phyloP scores from a whole-genome alignment of 2,113 vertebrate genomes.

The Chiloscyllium plagiosum region DNA sequence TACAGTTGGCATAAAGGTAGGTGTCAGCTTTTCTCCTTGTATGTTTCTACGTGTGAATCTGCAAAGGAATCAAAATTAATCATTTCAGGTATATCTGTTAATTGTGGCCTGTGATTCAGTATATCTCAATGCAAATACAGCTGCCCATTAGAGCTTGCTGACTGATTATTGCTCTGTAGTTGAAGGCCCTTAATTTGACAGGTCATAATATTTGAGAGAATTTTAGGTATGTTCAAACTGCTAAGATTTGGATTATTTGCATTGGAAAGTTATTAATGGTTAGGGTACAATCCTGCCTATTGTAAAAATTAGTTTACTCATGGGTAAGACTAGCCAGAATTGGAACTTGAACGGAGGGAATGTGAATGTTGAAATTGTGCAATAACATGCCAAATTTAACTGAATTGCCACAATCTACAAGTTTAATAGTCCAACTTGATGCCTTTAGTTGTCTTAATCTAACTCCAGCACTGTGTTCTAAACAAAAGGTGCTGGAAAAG shows the following conservation, averaged over 20 bases:
- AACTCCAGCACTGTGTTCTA: background rate
- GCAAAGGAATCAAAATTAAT: background rate
- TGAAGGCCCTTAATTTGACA: background rate
- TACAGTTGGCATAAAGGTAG: constrained; percentile 96
- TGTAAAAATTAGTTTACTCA: background rate
- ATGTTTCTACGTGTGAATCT: background rate
- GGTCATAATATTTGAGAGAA: background rate
- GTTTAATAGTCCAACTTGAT: background rate
- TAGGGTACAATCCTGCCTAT: background rate
- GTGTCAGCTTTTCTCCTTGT: constrained; percentile 38
- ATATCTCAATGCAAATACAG: background rate
- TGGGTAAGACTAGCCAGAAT: background rate
- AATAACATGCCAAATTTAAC: too few species aligned
- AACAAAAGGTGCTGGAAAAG: too few species aligned
- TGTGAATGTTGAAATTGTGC: background rate
- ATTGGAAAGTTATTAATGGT: background rate
- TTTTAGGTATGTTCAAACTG: background rate
- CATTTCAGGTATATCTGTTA: background rate
- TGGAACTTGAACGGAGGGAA: background rate
- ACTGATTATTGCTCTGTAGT: background rate
- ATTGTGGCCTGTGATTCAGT: background rate
- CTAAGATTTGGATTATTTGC: background rate
- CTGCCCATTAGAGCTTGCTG: background rate
- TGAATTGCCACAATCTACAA: background rate
- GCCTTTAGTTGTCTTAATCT: background rate